A percentile compares a stretch with the other conserved stretches of the same genome.
Evolutionary conservation across 2,797 vertebrate species (phyloP).

Genomic region (Acipenser oxyrinchus): DNA sequence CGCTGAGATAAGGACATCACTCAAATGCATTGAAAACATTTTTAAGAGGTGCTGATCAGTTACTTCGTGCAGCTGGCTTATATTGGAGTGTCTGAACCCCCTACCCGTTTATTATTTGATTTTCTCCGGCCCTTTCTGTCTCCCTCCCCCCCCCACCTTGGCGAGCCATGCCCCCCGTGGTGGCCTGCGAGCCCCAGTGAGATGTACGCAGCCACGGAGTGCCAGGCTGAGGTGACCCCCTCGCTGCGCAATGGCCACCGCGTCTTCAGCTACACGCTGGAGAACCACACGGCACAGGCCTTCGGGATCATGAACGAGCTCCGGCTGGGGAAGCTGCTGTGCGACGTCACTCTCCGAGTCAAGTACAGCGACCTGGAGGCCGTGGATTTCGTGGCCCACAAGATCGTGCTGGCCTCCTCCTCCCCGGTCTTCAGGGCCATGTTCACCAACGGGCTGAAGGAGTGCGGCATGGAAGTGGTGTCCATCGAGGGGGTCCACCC

Average conservation of each 20-base stretch:
- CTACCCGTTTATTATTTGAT: too few species aligned
- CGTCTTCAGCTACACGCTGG: constrained; percentile 85
- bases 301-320: constrained; percentile 89
- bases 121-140: not conserved
- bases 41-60: too few species aligned
- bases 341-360: constrained; percentile 83
- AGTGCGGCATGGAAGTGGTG: constrained; percentile 84
- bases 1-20: too few species aligned
- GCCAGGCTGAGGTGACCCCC: constrained; percentile 86
- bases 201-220: constrained; percentile 65
- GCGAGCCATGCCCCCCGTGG: constrained; percentile 32
- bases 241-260: constrained; percentile 77
- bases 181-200: too few species aligned
- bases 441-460: constrained; percentile 84
- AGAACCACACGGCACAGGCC: constrained; percentile 83
- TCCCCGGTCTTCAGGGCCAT: constrained; percentile 89
- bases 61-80: too few species aligned
- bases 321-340: constrained; percentile 74
- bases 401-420: constrained; percentile 83
- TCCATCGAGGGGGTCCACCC: constrained; percentile 91
- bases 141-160: constrained; percentile 42
- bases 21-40: too few species aligned
- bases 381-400: constrained; percentile 82
- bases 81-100: not conserved
- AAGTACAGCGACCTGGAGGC: constrained; percentile 71